A percentile compares a stretch with the other conserved stretches of the same genome.
Evolutionary conservation across 2,888 invertebrate species (phyloP).

Genomic region (Zootermopsis nevadensis): DNA sequence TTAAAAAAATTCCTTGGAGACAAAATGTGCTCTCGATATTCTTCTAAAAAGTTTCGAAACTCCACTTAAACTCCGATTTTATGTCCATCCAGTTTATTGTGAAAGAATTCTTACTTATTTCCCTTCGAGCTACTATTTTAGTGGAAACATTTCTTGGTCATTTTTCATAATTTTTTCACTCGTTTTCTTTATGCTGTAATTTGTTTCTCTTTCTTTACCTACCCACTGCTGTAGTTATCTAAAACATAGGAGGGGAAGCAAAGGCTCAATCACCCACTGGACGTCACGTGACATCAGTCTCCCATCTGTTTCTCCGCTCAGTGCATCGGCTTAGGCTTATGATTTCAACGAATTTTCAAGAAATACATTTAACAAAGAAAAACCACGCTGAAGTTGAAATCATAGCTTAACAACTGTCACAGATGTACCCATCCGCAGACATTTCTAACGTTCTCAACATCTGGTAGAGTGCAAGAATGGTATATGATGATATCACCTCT

Average conservation of each 20-base stretch:
- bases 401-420: background rate
- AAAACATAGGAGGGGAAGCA: background rate
- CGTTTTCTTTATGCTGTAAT: slow-evolving; percentile 5
- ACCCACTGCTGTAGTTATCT: slow-evolving; percentile 4
- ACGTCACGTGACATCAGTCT: slow-evolving; percentile 13
- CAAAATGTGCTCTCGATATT: background rate
- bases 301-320: background rate
- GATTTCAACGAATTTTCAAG: background rate
- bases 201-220: slow-evolving; percentile 11
- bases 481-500: no score
- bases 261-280: background rate
- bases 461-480: no score
- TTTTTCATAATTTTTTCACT: slow-evolving; percentile 12
- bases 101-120: background rate
- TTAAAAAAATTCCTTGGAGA: no score
- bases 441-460: no score
- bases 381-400: background rate
- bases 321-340: background rate
- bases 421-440: background rate
- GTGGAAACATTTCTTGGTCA: background rate
- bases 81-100: background rate
- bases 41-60: background rate
- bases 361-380: background rate
- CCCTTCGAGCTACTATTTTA: background rate
- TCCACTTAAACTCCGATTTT: background rate